Conservation (phyloP, 1,140 invertebrate species). For the Caenorhabditis remanei region DNA sequence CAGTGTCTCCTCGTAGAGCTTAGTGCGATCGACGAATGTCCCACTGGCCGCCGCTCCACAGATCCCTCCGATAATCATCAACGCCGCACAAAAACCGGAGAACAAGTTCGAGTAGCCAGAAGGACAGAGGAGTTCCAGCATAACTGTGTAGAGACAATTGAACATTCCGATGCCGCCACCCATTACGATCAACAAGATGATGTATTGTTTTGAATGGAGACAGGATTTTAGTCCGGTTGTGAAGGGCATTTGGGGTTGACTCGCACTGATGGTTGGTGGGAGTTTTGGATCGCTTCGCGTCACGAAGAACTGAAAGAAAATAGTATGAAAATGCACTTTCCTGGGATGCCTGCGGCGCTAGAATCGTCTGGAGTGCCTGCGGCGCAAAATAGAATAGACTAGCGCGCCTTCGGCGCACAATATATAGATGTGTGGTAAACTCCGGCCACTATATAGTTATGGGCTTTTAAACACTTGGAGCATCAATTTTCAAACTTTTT, state of each 20-base stretch:
- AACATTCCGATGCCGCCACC: constrained; percentile 78
- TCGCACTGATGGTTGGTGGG: constrained; percentile 73
- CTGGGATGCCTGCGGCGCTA: no score
- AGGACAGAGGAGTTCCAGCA: constrained; percentile 76
- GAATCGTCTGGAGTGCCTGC: no score
- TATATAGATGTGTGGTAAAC: no score
- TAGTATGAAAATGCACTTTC: neutral
- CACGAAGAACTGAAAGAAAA: constrained; percentile 65
- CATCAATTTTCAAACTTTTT: no score
- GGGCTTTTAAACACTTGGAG: no score
- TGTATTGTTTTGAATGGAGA: constrained; percentile 72
- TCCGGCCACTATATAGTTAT: no score
- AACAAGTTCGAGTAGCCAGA: constrained; percentile 75
- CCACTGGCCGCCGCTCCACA: constrained; percentile 73
- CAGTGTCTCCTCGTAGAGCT: constrained; percentile 75
- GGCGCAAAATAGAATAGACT: no score
- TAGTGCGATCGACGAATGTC: constrained; percentile 76
- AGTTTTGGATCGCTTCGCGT: constrained; percentile 75
- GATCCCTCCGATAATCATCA: constrained; percentile 77
- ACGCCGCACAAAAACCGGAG: constrained; percentile 71
- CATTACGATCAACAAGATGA: constrained; percentile 74
- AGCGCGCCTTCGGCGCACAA: no score
- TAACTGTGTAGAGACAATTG: constrained; percentile 76
- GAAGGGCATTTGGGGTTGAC: constrained; percentile 73
- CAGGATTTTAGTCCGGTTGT: constrained; percentile 73